A percentile compares a stretch with the other conserved stretches of the same genome.
These are phyloP conservation scores for Xylocampa areola DNA, from an alignment of 2,888 invertebrate species.

Conservation along the genomic window DNA sequence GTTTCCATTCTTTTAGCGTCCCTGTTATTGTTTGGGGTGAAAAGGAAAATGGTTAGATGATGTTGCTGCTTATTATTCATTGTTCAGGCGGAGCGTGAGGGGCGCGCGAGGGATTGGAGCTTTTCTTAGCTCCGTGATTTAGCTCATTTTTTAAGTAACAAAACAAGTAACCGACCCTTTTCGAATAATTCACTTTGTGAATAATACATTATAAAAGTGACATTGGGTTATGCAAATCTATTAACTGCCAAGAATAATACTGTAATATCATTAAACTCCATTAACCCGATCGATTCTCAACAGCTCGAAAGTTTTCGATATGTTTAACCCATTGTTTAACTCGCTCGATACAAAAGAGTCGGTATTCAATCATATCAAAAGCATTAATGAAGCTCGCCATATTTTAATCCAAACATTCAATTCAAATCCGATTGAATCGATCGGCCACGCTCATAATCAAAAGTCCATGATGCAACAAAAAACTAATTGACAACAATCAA, in stretches of 20 bases:
- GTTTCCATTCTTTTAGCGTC: conserved; percentile 81
- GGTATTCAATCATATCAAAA: conserved; percentile 74
- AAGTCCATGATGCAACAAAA: conserved; percentile 80
- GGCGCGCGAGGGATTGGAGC: conserved; percentile 68
- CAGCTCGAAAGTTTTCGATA: conserved; percentile 41
- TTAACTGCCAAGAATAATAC: conserved; percentile 37
- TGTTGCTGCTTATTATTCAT: conserved; percentile 87
- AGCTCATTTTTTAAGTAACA: conserved; percentile 86
- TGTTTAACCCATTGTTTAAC: conserved; percentile 63
- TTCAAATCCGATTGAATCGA: conserved; percentile 83
- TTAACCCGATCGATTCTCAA: conserved; percentile 33
- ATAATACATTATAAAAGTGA: conserved; percentile 64
- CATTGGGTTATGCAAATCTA: conserved; percentile 67
- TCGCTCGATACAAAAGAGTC: conserved; percentile 59
- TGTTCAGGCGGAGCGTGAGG: conserved; percentile 70
- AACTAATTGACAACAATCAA: conserved; percentile 89
- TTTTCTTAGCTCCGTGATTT: conserved; percentile 81
- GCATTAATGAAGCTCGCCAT: conserved; percentile 80
- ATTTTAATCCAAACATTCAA: conserved; percentile 87
- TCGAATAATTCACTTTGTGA: conserved; percentile 68
- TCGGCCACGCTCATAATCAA: conserved; percentile 83
- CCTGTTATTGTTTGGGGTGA: conserved; percentile 80
- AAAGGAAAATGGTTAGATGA: conserved; percentile 85
- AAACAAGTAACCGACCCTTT: conserved; percentile 75
- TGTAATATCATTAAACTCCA: conserved; percentile 33